phyloP scores from a whole-genome alignment of 2,797 vertebrate genomes.

The Gila robusta region DNA sequence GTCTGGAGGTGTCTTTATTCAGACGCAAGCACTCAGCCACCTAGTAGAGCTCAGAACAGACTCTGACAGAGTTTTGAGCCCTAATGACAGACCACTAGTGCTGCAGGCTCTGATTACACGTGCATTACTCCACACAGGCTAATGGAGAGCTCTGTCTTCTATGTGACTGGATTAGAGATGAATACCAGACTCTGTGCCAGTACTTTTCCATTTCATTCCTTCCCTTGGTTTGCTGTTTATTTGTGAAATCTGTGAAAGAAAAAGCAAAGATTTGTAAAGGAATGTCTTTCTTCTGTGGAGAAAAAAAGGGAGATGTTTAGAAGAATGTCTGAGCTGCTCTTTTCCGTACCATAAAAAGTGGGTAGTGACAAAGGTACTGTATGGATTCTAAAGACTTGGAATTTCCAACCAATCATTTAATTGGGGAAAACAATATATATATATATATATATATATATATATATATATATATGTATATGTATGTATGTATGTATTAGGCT shows the following conservation, averaged over 20 bases:
- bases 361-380: background rate
- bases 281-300: background rate
- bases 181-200: constrained; percentile 8
- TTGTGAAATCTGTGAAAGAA: constrained; percentile 4
- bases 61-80: constrained; percentile 23
- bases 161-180: constrained; percentile 10
- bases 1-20: constrained; percentile 25
- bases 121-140: constrained; percentile 35
- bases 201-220: constrained; percentile 29
- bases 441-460: no score
- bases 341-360: background rate
- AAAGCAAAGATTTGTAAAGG: background rate
- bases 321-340: constrained; percentile 4
- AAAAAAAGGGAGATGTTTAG: background rate
- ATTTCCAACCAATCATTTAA: background rate
- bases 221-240: background rate
- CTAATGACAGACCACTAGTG: constrained; percentile 35
- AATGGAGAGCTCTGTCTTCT: constrained; percentile 38
- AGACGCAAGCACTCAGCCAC: constrained; percentile 19
- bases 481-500: no score
- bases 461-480: no score
- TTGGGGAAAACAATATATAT: no score
- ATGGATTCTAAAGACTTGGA: background rate
- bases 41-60: constrained; percentile 15
- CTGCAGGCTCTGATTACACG: constrained; percentile 50